phyloP scores from a whole-genome alignment of 2,797 vertebrate species.

The Sebastes kiyomatsui region DNA sequence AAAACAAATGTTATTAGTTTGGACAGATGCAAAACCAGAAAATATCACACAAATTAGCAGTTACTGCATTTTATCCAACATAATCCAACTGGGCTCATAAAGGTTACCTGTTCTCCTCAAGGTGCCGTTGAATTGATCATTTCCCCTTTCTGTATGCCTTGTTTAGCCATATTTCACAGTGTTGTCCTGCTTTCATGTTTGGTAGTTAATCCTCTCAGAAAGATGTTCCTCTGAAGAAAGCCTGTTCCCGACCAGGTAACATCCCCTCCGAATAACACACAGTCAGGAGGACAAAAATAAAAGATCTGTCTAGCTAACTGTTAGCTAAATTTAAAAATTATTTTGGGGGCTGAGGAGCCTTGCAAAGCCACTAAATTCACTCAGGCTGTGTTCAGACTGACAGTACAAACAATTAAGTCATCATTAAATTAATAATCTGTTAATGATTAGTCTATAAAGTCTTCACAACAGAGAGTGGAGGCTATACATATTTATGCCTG shows the following conservation, averaged over 20 bases:
- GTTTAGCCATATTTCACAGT: neutral
- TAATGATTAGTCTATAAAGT: neutral
- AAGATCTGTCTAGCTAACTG: neutral
- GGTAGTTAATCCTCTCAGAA: neutral
- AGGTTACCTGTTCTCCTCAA: neutral
- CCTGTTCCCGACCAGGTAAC: neutral
- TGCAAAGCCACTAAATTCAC: neutral
- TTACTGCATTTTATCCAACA: neutral
- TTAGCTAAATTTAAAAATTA: no score
- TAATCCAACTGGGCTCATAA: neutral
- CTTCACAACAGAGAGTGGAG: neutral
- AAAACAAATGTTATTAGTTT: neutral
- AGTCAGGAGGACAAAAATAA: neutral
- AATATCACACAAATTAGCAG: neutral
- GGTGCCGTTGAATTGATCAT: rapidly evolving
- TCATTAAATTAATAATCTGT: neutral
- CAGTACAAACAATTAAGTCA: neutral
- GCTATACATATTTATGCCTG: neutral
- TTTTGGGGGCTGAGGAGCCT: neutral
- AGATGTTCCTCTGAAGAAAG: neutral
- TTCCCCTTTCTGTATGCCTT: neutral
- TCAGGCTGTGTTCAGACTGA: neutral
- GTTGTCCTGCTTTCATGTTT: neutral
- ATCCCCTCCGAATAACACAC: no score
- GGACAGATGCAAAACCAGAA: neutral